A percentile compares a stretch with the other conserved stretches of the same genome.
Conservation (phyloP, 2,797 vertebrate genomes). For the Anolis apletophallus region DNA sequence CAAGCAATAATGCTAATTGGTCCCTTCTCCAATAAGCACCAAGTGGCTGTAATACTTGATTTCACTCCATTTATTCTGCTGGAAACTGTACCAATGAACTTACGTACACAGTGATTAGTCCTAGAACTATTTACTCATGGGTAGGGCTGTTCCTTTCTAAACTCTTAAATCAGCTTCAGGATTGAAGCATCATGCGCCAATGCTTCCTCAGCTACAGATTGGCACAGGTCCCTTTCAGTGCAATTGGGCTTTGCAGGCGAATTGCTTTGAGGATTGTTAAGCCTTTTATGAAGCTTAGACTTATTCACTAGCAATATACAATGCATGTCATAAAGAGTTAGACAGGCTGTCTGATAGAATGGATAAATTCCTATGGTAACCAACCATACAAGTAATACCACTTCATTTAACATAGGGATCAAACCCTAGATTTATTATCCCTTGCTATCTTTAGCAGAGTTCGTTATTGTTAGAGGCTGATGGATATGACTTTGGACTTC, state of each 20-base stretch:
- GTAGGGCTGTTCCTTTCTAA: neutral
- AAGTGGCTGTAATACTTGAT: neutral
- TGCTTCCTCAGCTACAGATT: neutral
- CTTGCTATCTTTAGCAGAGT: neutral
- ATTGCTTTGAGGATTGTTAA: conserved; percentile 13
- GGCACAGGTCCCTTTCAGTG: neutral
- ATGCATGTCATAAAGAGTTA: neutral
- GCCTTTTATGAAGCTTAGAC: conserved; percentile 4
- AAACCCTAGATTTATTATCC: neutral
- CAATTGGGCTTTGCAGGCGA: neutral
- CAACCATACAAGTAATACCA: neutral
- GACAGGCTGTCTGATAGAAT: neutral
- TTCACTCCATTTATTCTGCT: neutral
- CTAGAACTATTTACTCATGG: neutral
- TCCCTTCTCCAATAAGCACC: neutral
- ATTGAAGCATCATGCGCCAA: neutral
- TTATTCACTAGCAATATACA: conserved; percentile 2
- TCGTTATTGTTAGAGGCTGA: neutral
- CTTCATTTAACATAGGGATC: neutral
- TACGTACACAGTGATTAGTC: neutral
- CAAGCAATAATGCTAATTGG: conserved; percentile 7
- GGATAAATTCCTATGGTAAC: neutral
- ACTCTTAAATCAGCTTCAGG: neutral
- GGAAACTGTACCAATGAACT: neutral
- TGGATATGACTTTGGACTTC: neutral